Evolutionary conservation across 2,888 invertebrate genomes (phyloP).

Genomic region (Gymnosoma rotundatum): DNA sequence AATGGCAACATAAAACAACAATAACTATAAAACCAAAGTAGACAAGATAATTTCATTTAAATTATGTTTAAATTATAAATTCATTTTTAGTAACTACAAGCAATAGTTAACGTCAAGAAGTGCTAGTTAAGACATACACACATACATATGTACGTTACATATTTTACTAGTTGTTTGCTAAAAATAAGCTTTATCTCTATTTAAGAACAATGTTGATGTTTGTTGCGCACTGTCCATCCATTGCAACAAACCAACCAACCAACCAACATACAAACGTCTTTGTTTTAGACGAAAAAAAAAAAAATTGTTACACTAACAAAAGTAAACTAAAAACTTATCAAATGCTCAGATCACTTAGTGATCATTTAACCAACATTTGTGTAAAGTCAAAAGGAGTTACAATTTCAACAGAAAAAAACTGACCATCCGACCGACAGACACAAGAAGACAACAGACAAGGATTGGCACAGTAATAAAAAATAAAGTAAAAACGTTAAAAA

Average conservation of each 20-base stretch:
- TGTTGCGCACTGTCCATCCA: not conserved
- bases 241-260: slow-evolving; percentile 1
- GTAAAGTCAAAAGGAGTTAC: slow-evolving; percentile 69
- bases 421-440: slow-evolving; percentile 52
- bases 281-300: slow-evolving; percentile 7
- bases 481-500: not conserved
- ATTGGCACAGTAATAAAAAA: slow-evolving; percentile 36
- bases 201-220: slow-evolving; percentile 61
- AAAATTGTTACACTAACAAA: slow-evolving; percentile 25
- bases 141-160: too few species aligned
- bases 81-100: slow-evolving; percentile 58
- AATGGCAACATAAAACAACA: slow-evolving; percentile 27
- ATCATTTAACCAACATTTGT: slow-evolving; percentile 71
- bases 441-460: slow-evolving; percentile 43
- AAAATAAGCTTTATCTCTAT: slow-evolving; percentile 62
- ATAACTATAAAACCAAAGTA: slow-evolving; percentile 55
- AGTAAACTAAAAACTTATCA: slow-evolving; percentile 61
- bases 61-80: slow-evolving; percentile 71
- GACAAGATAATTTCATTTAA: slow-evolving; percentile 70
- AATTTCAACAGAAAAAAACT: slow-evolving; percentile 65
- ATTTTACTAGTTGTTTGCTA: not conserved
- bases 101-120: slow-evolving; percentile 1
- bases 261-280: not conserved
- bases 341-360: slow-evolving; percentile 71
- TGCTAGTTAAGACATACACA: slow-evolving; percentile 27